Evolutionary conservation across 1,140 invertebrate genomes (phyloP).

Genomic region (Bombus balteatus): DNA sequence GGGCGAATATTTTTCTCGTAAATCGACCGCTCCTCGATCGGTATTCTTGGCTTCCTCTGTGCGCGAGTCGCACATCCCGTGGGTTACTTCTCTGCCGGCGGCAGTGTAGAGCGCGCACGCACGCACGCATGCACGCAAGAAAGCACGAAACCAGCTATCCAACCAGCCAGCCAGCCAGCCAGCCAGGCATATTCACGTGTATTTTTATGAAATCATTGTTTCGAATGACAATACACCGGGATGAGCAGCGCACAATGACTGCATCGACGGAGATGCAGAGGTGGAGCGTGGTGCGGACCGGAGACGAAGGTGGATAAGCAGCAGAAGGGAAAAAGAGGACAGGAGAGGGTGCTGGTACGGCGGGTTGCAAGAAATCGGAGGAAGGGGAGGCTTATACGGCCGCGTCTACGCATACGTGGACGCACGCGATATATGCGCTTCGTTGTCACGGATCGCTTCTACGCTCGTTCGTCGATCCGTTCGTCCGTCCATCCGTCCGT

Average conservation of each 20-base stretch:
- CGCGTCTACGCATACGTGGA: conserved; percentile 39
- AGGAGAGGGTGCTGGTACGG: conserved; percentile 48
- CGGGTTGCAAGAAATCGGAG: conserved; percentile 35
- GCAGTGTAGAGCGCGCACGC: background rate
- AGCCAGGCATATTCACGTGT: conserved; percentile 66
- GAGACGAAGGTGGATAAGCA: conserved; percentile 31
- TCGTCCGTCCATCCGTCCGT: background rate
- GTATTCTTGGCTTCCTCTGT: conserved; percentile 43
- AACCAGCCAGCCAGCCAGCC: conserved; percentile 3
- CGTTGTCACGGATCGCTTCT: conserved; percentile 33
- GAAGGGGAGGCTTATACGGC: conserved; percentile 25
- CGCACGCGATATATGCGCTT: conserved; percentile 28
- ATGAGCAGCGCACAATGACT: conserved; percentile 81
- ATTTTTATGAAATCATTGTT: conserved; percentile 83
- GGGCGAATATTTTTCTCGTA: conserved; percentile 42
- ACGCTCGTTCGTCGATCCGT: conserved; percentile 1
- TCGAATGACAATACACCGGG: conserved; percentile 81
- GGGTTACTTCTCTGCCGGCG: conserved; percentile 21
- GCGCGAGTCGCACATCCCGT: background rate
- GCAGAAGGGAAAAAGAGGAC: conserved; percentile 39
- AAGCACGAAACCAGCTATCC: conserved; percentile 10
- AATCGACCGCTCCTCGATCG: conserved; percentile 57
- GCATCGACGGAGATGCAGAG: conserved; percentile 68
- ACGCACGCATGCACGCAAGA: conserved; percentile 49
- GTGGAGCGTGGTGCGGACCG: conserved; percentile 48